Evolutionary conservation across 2,888 invertebrate genomes (phyloP).

Genomic region (Drosophila ustulata): DNA sequence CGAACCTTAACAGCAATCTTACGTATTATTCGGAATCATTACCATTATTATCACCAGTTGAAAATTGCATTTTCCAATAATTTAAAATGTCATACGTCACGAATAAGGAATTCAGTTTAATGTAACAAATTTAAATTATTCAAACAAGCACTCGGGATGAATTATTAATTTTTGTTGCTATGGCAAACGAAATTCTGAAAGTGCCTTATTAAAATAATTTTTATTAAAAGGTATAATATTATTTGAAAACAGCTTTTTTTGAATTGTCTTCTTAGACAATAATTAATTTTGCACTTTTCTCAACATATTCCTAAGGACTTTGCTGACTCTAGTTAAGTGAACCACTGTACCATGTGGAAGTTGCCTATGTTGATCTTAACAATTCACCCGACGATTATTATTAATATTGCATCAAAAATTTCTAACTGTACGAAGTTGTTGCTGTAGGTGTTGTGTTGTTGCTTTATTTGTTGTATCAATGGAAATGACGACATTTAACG

Average conservation of each 20-base stretch:
- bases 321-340: background rate
- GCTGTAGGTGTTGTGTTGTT: slow-evolving; percentile 6
- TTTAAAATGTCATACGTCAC: too few species aligned
- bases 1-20: background rate
- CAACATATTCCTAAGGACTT: background rate
- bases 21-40: background rate
- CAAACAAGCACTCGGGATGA: too few species aligned
- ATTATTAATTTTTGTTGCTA: too few species aligned
- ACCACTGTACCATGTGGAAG: slow-evolving; percentile 46
- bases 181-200: too few species aligned
- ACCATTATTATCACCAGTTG: background rate
- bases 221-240: too few species aligned
- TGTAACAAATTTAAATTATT: too few species aligned
- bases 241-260: too few species aligned
- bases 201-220: too few species aligned
- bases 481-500: slow-evolving; percentile 61
- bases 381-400: slow-evolving; percentile 36
- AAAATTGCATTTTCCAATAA: background rate
- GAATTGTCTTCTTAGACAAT: too few species aligned
- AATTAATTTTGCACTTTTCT: background rate
- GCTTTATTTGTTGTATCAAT: slow-evolving; percentile 47
- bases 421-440: slow-evolving; percentile 63
- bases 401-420: slow-evolving; percentile 46
- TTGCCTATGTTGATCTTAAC: slow-evolving; percentile 11
- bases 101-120: too few species aligned